These are phyloP conservation scores for Characodon lateralis DNA, from an alignment of 2,797 vertebrate genomes.

Conservation along the genomic window DNA sequence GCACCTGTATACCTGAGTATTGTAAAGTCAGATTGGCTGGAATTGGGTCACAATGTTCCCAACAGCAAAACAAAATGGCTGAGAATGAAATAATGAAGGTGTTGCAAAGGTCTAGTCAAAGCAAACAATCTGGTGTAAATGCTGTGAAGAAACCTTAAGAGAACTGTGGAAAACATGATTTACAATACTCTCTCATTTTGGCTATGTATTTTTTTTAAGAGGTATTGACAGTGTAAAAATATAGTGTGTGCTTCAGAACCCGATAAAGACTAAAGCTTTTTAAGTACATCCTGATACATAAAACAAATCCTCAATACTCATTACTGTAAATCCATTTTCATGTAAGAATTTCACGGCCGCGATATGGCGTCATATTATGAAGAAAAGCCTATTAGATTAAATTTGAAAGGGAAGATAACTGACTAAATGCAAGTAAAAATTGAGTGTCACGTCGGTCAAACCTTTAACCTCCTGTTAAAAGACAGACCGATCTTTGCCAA, in stretches of 20 bases:
- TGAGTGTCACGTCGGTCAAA: not conserved
- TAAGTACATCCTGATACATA: not conserved
- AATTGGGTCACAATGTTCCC: not conserved
- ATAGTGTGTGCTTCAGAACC: too few species aligned
- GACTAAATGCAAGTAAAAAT: not conserved
- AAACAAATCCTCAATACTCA: not conserved
- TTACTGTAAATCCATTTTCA: not conserved
- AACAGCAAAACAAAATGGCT: not conserved
- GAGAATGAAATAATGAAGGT: not conserved
- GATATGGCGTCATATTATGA: not conserved
- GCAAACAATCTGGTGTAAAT: too few species aligned
- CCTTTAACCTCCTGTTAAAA: not conserved
- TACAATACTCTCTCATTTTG: too few species aligned
- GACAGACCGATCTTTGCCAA: not conserved
- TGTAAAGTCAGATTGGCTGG: not conserved
- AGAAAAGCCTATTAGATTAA: not conserved
- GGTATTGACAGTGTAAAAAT: too few species aligned
- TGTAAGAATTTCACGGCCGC: not conserved
- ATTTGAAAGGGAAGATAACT: not conserved
- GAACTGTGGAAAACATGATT: too few species aligned
- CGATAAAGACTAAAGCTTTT: not conserved
- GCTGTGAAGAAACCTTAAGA: too few species aligned
- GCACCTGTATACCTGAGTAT: not conserved
- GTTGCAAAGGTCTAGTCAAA: not conserved
- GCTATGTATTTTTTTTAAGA: too few species aligned